Base-by-base conservation (phyloP, 1,140 invertebrate genomes). In the Tachypleus tridentatus region DNA sequence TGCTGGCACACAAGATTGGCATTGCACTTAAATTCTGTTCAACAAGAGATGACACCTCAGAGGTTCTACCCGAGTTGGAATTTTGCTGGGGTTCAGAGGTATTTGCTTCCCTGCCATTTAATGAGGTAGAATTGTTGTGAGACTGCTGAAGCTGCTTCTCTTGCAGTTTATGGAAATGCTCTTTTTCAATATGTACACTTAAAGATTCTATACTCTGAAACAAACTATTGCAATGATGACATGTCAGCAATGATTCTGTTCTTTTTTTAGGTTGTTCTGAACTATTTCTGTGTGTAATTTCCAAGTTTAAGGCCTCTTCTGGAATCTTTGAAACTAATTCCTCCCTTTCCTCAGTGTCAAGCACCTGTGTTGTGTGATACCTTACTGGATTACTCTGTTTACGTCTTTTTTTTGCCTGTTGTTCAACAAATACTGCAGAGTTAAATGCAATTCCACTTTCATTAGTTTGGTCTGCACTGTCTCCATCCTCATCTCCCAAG, bases 311-410 rank as follows among this genome's bases (percentile, higher is more conserved):
- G 8, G 53, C 61, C 53, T 68, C 62, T 52, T 67, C 63, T 51
- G 47, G 49, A 59, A 62, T 8, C 65, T 65, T 48, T 51, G 62
- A 57, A n/a, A 47, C 49, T 29, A 10, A 29, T 48, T 63, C 63
- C 62, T 68, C 64, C 9, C 54, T 62, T 47, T 67, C 69, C 60
- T 59, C 9, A 60, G 61, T 57, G 53, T 64, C 57, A 62, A 58
- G 61, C 10, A 53, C 64, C 5, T 57, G 54, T n/a, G 53, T 61
- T 9, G 59, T 66, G 60, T 69, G 60, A 69, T 69, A 70, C 29
- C 73, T 61, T 29, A 75, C 67, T 11, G 76, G 76, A 57, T 76
- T 75, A 61, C 74, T 75, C 64, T 77, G 76, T 65, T 77, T 77
- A 29, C 76, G 73, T 63, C 76, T 67, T 66, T 77, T 77, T 61